Conservation (phyloP, 1,140 invertebrate genomes). For the Aphis gossypii region DNA sequence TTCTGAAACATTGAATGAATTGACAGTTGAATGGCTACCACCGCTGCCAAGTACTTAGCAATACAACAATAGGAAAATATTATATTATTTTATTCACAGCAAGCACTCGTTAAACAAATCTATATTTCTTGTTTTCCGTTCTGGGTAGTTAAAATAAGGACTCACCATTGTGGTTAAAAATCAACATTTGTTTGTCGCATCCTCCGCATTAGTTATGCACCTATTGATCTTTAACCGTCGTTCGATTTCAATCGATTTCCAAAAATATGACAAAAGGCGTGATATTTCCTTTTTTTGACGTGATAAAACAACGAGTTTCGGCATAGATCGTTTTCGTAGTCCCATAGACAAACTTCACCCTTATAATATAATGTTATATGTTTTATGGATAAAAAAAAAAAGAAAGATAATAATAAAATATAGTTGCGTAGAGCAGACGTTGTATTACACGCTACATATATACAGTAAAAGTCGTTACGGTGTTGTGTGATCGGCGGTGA, state of each 20-base stretch:
- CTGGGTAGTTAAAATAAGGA: too few species aligned
- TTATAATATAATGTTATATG: neutral
- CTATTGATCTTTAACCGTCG: too few species aligned
- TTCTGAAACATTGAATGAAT: neutral
- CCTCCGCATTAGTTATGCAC: too few species aligned
- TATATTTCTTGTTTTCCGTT: neutral
- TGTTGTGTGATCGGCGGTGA: neutral
- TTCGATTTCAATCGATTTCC: too few species aligned
- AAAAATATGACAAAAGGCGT: too few species aligned
- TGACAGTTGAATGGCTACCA: neutral
- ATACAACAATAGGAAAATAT: neutral
- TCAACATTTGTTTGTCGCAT: too few species aligned
- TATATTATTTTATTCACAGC: neutral
- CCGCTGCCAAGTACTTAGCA: neutral
- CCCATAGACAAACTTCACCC: neutral
- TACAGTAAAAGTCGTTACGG: neutral
- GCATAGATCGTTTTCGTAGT: neutral
- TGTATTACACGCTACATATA: neutral
- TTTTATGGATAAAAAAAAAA: constrained; percentile 11
- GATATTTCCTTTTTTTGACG: too few species aligned
- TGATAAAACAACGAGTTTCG: neutral
- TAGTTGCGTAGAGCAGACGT: neutral
- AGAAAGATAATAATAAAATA: neutral
- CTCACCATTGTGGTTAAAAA: too few species aligned
- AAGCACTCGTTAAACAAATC: neutral